A percentile compares a stretch with the other conserved stretches of the same genome.
Evolutionary conservation across 2,888 invertebrate genomes (phyloP).

Genomic region (Lithophane semibrunnea): DNA sequence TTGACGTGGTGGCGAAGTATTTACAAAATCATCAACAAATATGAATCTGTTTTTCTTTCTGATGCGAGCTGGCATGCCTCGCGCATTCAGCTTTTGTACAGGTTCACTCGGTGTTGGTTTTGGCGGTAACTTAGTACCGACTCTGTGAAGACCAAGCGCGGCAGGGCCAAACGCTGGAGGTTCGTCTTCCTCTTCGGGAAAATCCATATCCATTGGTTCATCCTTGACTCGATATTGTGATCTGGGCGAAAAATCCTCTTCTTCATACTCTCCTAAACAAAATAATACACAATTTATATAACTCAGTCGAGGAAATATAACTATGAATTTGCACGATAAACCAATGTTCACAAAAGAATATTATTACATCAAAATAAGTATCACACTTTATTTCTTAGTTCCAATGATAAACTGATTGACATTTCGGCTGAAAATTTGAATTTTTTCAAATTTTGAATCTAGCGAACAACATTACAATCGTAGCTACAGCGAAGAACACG

Average conservation of each 20-base stretch:
- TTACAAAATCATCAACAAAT: slow-evolving; percentile 96
- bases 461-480: slow-evolving; percentile 74
- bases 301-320: slow-evolving; percentile 39
- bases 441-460: slow-evolving; percentile 90
- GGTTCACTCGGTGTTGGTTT: slow-evolving; percentile 93
- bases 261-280: slow-evolving; percentile 80
- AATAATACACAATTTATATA: slow-evolving; percentile 62
- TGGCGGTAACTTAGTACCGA: slow-evolving; percentile 94
- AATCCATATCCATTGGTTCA: slow-evolving; percentile 91
- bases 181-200: slow-evolving; percentile 92
- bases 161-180: slow-evolving; percentile 94
- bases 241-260: slow-evolving; percentile 75
- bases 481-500: slow-evolving; percentile 51
- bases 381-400: slow-evolving; percentile 69
- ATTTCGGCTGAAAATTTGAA: slow-evolving; percentile 87
- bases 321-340: slow-evolving; percentile 10
- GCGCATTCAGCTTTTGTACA: slow-evolving; percentile 95
- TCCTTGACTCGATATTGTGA: slow-evolving; percentile 86
- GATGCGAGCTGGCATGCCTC: slow-evolving; percentile 97
- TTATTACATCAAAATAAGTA: slow-evolving; percentile 30
- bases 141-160: slow-evolving; percentile 94
- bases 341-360: slow-evolving; percentile 8
- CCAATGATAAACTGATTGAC: slow-evolving; percentile 78
- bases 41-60: slow-evolving; percentile 97
- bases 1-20: slow-evolving; percentile 93